Evolutionary conservation across 1,140 invertebrate genomes (phyloP), one percentile per base, ranked within the genome.

Genomic region (Triops cancriformis): DNA sequence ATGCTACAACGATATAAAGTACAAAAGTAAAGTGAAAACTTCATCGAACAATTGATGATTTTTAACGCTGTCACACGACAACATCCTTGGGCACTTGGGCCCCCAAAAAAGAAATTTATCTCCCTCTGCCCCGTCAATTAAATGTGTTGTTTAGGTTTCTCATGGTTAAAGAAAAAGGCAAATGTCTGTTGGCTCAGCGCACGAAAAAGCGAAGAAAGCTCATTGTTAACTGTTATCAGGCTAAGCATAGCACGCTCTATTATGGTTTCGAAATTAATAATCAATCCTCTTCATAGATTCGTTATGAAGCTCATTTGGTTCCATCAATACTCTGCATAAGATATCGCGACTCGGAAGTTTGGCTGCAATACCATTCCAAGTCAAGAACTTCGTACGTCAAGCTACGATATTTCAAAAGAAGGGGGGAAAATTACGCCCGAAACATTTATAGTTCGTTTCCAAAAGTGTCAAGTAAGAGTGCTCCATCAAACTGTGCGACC

Each of bases 281-380:
- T 64, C 51, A 64, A 45, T 64, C 51, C 51, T 64, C 51, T 64
- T 64, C 51, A 64, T 64, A 64, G 51, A 64, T 64, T 64, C 51
- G 18, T 64, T 64, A 64, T 64, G 51, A 64, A 64, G 51, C 51
- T 23, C 51, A 64, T 64, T 64, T 23, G 18, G 51, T 23, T 37
- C 51, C 51, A 64, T 64, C 51, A 64, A 64, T 64, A 64, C 51
- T 64, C 51, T 64, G 14, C 14, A 64, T n/a, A 23, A 9, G 14
- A 64, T 64, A 64, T 18, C 51, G 23, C 6, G 23, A 23, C 51
- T n/a, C 18, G 18, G 51, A 23, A 64, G 51, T 23, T 64, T 23
- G 51, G 18, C 4, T 18, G 23, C 51, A n/a, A 23, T 6, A 23
- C 23, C 18, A 18, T 64, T 64, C 51, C 18, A 64, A 23, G 14